Evolutionary conservation across 2,888 invertebrate species (phyloP).

Genomic region (Eumacrocentrus americanus): DNA sequence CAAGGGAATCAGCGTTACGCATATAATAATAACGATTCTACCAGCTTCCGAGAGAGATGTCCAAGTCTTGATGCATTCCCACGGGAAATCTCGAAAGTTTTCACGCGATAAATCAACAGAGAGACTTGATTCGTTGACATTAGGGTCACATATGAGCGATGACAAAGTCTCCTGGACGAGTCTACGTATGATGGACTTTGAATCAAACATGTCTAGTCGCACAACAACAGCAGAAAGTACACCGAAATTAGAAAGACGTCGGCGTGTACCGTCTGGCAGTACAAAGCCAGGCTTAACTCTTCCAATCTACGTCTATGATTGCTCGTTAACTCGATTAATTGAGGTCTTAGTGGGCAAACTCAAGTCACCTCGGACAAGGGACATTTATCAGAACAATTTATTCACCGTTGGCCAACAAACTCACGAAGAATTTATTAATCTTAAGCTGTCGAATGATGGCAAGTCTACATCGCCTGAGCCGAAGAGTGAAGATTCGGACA

Average conservation of each 20-base stretch:
- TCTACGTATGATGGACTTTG: conserved; percentile 32
- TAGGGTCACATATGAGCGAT: conserved; percentile 18
- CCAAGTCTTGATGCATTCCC: conserved; percentile 41
- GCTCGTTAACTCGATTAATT: conserved; percentile 67
- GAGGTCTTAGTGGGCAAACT: conserved; percentile 63
- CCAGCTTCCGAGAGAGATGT: conserved; percentile 68
- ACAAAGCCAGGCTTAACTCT: conserved; percentile 55
- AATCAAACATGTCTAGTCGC: conserved; percentile 40
- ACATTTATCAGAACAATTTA: conserved; percentile 65
- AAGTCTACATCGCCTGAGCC: conserved; percentile 62
- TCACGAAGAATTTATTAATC: conserved; percentile 54
- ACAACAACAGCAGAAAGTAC: conserved; percentile 41
- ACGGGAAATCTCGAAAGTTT: conserved; percentile 19
- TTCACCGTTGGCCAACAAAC: conserved; percentile 57
- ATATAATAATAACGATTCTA: conserved; percentile 71
- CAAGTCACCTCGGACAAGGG: conserved; percentile 56
- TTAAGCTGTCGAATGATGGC: conserved; percentile 58
- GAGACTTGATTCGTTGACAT: conserved; percentile 34
- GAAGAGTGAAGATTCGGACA: conserved; percentile 63
- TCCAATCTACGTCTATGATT: conserved; percentile 74
- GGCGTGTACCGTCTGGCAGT: conserved; percentile 35
- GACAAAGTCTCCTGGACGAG: conserved; percentile 27
- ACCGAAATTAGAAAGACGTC: conserved; percentile 34
- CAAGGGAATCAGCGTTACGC: conserved; percentile 68
- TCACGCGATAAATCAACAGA: conserved; percentile 36